Evolutionary conservation across 2,888 invertebrate genomes (phyloP), one percentile per base, ranked within the genome.

Genomic region (Lymantria monacha): DNA sequence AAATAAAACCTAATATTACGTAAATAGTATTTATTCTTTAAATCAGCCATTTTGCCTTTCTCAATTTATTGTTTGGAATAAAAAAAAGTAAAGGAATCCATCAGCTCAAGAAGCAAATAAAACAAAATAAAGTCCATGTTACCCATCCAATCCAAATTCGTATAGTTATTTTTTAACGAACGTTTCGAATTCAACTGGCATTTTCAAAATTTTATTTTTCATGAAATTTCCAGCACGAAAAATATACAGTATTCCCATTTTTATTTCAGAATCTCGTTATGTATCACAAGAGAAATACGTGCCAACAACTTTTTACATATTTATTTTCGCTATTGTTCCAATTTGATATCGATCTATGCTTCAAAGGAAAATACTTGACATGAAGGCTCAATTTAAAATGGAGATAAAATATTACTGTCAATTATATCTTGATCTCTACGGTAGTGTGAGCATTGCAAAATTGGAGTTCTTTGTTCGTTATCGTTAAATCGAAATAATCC

Each of bases 251-350:
- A 53, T 50, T 44, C 55, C 31, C 43, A 57, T 63, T 57, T 55
- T 53, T 42, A 55, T 66, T 64, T 65, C 41, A 58, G 57, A 64
- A 58, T 54, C 66, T 66, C 63, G 58, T 66, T 65, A 57, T 30
- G 43, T 56, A 50, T 61, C 66, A 58, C 55, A 50, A 40, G 52
- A 48, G 55, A 52, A 57, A 62, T 63, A 64, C 60, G 63, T 65
- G 57, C 40, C 47, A 53, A 60, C 57, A 59, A 46, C 46, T 61
- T 53, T 59, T 59, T 55, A 60, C 42, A 62, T 46, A 64, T 57
- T 62, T 61, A 54, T 48, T 47, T 51, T 36, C 15, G 12, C 44
- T 48, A 49, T 52, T 46, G 38, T 52, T 60, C 37, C 45, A n/a
- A 62, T 53, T 42, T 53, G 46, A 46, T 49, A 55, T 58, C 49